These are phyloP conservation scores for Cuniculus paca DNA, from an alignment of 2,797 vertebrate species.

Conservation along the genomic window DNA sequence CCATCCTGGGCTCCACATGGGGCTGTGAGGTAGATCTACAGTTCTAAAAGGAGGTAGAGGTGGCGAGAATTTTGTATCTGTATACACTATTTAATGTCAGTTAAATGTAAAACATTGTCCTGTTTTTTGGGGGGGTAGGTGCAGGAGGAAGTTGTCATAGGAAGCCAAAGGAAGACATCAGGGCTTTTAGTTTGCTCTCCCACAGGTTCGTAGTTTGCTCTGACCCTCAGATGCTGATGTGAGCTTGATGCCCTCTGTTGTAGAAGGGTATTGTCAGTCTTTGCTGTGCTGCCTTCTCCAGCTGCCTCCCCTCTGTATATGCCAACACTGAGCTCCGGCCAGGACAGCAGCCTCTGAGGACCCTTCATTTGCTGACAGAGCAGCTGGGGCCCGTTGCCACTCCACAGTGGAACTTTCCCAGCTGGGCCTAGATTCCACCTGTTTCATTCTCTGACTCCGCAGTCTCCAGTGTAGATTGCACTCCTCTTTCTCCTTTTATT, in stretches of 20 bases:
- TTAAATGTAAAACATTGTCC: not conserved
- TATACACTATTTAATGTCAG: not conserved
- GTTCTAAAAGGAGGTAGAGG: not conserved
- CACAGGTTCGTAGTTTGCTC: not conserved
- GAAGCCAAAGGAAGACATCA: not conserved
- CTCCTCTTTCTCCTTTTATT: not conserved
- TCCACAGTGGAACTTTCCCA: fast-evolving
- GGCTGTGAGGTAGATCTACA: not conserved
- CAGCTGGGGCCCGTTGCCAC: fast-evolving
- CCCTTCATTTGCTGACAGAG: not conserved
- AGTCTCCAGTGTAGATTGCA: not conserved
- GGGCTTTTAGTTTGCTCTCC: not conserved
- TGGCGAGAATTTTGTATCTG: not conserved
- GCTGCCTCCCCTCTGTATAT: not conserved
- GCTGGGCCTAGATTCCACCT: not conserved
- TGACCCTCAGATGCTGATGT: not conserved
- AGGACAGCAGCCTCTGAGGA: not conserved
- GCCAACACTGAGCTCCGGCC: not conserved
- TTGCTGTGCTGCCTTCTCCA: not conserved
- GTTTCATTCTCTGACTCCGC: not conserved
- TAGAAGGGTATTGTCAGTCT: not conserved
- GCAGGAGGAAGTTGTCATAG: not conserved
- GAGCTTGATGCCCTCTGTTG: not conserved
- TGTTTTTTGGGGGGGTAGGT: not conserved
- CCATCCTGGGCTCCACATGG: not conserved